Evolutionary conservation across 2,113 vertebrate genomes (phyloP).

Genomic region (Dinomys branickii): DNA sequence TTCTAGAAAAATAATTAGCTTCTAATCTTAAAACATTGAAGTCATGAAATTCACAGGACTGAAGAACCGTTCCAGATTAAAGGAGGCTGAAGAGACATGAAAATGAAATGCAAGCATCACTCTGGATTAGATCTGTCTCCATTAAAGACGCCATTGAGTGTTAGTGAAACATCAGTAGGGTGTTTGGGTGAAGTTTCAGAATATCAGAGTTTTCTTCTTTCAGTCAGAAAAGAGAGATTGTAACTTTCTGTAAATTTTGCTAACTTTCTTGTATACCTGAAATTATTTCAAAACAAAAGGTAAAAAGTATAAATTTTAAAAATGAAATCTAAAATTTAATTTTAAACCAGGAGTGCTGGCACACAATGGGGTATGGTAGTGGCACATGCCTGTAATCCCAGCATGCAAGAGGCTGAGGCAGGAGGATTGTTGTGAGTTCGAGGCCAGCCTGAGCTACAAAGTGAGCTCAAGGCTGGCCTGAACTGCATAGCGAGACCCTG

Average conservation of each 20-base stretch:
- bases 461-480: too few species aligned
- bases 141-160: background rate
- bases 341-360: background rate
- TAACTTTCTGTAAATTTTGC: background rate
- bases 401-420: too few species aligned
- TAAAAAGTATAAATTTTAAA: background rate
- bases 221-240: background rate
- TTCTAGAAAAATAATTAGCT: background rate
- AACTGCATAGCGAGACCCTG: too few species aligned
- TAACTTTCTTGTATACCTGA: background rate
- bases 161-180: background rate
- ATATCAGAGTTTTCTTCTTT: background rate
- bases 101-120: background rate
- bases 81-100: background rate
- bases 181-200: background rate
- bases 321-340: conserved; percentile 24
- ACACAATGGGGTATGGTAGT: too few species aligned
- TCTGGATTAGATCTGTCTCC: background rate
- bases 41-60: background rate
- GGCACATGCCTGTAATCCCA: too few species aligned
- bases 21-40: background rate
- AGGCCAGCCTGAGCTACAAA: too few species aligned
- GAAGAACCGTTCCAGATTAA: background rate
- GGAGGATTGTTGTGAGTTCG: too few species aligned
- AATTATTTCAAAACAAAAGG: conserved; percentile 43